A percentile compares a stretch with the other conserved stretches of the same genome.
Evolutionary conservation across 2,797 vertebrate genomes (phyloP).

Genomic region (Atherinosoma microstoma): DNA sequence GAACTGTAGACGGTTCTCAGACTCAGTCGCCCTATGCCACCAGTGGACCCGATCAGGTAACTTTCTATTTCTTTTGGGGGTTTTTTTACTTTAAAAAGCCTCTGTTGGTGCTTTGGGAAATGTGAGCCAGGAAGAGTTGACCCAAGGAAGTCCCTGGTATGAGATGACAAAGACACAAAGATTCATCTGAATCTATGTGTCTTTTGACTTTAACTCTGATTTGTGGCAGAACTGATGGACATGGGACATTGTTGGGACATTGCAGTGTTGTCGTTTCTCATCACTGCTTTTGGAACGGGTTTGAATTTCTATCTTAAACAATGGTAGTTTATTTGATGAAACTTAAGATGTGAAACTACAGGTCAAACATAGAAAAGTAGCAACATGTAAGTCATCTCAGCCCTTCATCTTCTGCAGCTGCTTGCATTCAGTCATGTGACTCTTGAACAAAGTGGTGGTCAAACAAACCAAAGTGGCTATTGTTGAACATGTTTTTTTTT

Average conservation of each 20-base stretch:
- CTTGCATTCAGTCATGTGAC: too few species aligned
- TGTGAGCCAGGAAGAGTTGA: slow-evolving; percentile 63
- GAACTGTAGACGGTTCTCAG: slow-evolving; percentile 87
- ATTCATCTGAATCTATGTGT: slow-evolving; percentile 68
- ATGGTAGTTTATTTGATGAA: too few species aligned
- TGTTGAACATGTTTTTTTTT: too few species aligned
- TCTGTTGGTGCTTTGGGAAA: slow-evolving; percentile 46
- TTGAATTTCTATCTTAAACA: too few species aligned
- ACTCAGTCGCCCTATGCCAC: slow-evolving; percentile 87
- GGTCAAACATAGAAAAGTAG: too few species aligned
- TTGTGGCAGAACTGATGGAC: slow-evolving; percentile 58
- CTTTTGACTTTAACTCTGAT: slow-evolving; percentile 48
- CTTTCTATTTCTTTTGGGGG: slow-evolving; percentile 47
- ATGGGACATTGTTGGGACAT: slow-evolving; percentile 6
- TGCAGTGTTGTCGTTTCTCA: too few species aligned
- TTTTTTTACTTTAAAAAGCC: slow-evolving; percentile 31
- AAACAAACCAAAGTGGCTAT: too few species aligned
- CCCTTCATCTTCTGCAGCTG: too few species aligned
- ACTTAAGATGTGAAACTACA: too few species aligned
- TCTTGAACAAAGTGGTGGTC: too few species aligned
- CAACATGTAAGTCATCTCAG: too few species aligned
- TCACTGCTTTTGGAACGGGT: too few species aligned
- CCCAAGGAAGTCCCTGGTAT: slow-evolving; percentile 70
- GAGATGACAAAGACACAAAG: slow-evolving; percentile 72
- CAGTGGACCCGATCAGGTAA: slow-evolving; percentile 92